A percentile compares a stretch with the other conserved stretches of the same genome.
Evolutionary conservation across 2,888 invertebrate genomes (phyloP).

Genomic region (Eupithecia vulgata): DNA sequence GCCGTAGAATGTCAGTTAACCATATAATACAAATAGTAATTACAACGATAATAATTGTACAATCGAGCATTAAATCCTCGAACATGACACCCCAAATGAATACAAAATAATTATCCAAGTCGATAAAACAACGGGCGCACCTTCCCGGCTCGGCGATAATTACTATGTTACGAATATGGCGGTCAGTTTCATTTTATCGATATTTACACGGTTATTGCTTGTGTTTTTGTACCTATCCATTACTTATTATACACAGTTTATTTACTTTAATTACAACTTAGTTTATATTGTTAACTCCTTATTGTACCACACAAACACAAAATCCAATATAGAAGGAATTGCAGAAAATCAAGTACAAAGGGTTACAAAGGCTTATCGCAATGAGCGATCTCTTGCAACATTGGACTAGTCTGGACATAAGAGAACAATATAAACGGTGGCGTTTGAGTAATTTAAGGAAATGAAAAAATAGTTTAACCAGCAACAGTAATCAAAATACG

Average conservation of each 20-base stretch:
- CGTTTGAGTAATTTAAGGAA: too few relatives aligned
- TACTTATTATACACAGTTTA: not conserved
- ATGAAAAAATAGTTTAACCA: not conserved
- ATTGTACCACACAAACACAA: too few relatives aligned
- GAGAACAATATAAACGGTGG: too few relatives aligned
- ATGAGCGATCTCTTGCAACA: too few relatives aligned
- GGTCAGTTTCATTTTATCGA: conserved; percentile 2
- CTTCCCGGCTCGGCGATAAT: conserved; percentile 65
- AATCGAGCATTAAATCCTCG: conserved; percentile 36
- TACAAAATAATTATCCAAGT: conserved; percentile 56
- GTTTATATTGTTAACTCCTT: not conserved
- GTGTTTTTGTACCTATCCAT: not conserved
- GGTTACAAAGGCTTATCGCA: too few relatives aligned
- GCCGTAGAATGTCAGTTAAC: not conserved
- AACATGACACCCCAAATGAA: conserved; percentile 45
- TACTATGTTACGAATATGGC: not conserved
- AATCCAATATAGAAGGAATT: too few relatives aligned
- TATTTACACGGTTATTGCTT: conserved; percentile 1
- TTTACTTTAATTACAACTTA: not conserved
- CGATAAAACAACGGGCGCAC: conserved; percentile 62
- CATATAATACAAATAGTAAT: not conserved
- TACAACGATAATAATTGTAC: conserved; percentile 2
- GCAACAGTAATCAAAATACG: not conserved
- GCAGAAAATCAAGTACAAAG: too few relatives aligned
- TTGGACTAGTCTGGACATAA: too few relatives aligned